Conservation (phyloP, 2,113 vertebrate species). For the Psittacus erithacus region DNA sequence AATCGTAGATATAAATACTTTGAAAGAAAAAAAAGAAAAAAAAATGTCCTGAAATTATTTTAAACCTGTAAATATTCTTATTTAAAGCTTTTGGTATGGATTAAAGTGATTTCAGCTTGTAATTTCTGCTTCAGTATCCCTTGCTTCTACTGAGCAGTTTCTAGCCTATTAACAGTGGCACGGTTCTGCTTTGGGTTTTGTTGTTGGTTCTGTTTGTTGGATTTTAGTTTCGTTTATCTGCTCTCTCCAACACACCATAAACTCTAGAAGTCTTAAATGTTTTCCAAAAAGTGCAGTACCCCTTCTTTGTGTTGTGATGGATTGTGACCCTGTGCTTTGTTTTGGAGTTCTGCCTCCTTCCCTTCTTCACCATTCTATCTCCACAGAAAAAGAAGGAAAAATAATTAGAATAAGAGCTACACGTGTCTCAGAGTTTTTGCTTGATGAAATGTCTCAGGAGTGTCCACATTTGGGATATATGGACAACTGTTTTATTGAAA, state of each 20-base stretch:
- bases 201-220: background rate
- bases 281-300: background rate
- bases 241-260: background rate
- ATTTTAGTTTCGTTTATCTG: background rate
- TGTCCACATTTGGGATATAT: background rate
- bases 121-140: background rate
- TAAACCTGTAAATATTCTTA: background rate
- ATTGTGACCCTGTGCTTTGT: background rate
- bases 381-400: background rate
- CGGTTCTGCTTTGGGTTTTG: background rate
- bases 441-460: background rate
- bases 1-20: background rate
- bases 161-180: background rate
- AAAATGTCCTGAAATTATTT: background rate
- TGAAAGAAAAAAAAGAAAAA: background rate
- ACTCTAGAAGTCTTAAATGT: background rate
- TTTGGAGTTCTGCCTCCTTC: background rate
- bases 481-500: background rate
- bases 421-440: background rate
- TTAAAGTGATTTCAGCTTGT: background rate
- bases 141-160: conserved; percentile 4
- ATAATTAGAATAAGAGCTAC: background rate
- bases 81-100: background rate
- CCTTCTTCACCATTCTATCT: background rate
- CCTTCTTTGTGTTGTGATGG: background rate